Evolutionary conservation across 2,888 invertebrate species (phyloP).

Genomic region (Pardosa pseudoannulata): DNA sequence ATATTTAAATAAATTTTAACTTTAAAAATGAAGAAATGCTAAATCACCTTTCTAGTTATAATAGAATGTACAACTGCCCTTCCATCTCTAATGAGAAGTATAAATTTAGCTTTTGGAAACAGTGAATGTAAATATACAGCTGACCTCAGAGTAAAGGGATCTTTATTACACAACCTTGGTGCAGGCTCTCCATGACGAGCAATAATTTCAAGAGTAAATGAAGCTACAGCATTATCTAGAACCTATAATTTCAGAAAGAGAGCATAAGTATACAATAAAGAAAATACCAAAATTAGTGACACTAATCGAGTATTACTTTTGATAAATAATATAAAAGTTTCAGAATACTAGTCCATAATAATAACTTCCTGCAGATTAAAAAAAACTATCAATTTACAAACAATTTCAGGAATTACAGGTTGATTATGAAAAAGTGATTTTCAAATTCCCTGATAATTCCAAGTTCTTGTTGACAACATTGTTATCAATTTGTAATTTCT

Average conservation of each 20-base stretch:
- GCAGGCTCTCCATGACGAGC: constrained; percentile 97
- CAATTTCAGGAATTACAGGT: too few relatives aligned
- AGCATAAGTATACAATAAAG: too few relatives aligned
- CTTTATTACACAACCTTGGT: constrained; percentile 97
- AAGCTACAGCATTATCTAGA: constrained; percentile 95
- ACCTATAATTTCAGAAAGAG: constrained; percentile 82
- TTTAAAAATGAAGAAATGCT: background rate
- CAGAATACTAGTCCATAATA: too few relatives aligned
- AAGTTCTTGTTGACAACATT: too few relatives aligned
- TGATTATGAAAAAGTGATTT: too few relatives aligned
- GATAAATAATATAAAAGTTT: too few relatives aligned
- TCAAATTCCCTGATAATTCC: too few relatives aligned
- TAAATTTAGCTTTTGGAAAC: constrained; percentile 98
- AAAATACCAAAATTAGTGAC: background rate
- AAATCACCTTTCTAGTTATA: constrained; percentile 91
- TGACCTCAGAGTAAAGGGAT: constrained; percentile 98
- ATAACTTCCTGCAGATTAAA: too few relatives aligned
- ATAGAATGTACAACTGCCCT: constrained; percentile 99
- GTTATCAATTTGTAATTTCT: too few relatives aligned
- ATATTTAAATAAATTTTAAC: too few relatives aligned
- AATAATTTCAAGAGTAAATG: constrained; percentile 95
- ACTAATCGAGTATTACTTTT: background rate
- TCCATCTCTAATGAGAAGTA: constrained; percentile 98
- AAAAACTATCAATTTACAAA: too few relatives aligned
- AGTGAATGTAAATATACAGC: constrained; percentile 94